These are phyloP conservation scores for Nycticryphes semicollaris DNA, from an alignment of 2,113 vertebrate genomes.

Conservation along the genomic window DNA sequence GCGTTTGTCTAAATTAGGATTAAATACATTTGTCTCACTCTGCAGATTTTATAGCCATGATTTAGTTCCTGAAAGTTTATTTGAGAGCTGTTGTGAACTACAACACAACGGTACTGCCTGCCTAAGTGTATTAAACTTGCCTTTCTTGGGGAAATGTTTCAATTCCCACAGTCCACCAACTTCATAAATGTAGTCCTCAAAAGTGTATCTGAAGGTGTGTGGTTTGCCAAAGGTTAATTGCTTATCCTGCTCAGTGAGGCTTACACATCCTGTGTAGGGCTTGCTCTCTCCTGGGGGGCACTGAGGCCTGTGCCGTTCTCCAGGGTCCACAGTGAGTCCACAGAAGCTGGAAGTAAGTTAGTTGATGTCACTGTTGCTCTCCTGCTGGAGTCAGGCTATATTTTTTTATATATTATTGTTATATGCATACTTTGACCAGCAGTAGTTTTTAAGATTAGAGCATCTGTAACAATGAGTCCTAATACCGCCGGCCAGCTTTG, in stretches of 20 bases:
- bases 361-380: neutral
- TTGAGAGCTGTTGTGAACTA: neutral
- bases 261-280: neutral
- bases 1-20: neutral
- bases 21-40: neutral
- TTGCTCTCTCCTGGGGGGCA: neutral
- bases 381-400: neutral
- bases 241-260: slow-evolving; percentile 1
- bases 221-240: slow-evolving; percentile 55
- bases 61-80: neutral
- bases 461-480: neutral
- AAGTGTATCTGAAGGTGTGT: slow-evolving; percentile 69
- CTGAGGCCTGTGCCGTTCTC: neutral
- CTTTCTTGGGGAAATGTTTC: neutral
- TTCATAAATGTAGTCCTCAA: slow-evolving; percentile 7
- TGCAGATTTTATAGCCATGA: neutral
- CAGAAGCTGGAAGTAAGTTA: neutral
- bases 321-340: neutral
- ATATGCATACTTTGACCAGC: neutral
- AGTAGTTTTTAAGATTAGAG: neutral
- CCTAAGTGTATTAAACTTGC: neutral
- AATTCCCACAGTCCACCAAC: slow-evolving; percentile 3
- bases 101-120: neutral
- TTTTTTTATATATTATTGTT: neutral
- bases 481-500: neutral